These are phyloP conservation scores for Arothron firmamentum DNA, from an alignment of 2,113 vertebrate genomes.

Conservation along the genomic window DNA sequence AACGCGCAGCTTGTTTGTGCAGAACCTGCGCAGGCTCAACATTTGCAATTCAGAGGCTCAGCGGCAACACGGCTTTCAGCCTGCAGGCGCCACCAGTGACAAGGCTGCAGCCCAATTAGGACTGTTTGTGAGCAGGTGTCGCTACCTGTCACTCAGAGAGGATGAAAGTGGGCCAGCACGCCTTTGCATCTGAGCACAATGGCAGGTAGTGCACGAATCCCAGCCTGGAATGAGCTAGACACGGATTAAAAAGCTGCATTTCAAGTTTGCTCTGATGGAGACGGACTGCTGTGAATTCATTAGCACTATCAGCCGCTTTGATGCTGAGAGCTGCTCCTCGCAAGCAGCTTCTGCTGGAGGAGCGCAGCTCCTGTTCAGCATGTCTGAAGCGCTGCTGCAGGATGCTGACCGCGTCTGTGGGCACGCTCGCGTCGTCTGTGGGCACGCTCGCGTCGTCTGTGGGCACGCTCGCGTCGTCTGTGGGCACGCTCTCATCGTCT, in stretches of 20 bases:
- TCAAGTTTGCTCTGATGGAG: conserved; percentile 37
- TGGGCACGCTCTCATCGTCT: conserved; percentile 12
- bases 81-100: conserved; percentile 55
- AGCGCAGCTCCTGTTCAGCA: conserved; percentile 28
- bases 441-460: no score
- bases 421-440: conserved; percentile 5
- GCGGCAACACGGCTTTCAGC: conserved; percentile 37
- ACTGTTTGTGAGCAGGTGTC: conserved; percentile 46
- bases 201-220: conserved; percentile 23
- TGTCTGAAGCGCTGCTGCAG: conserved; percentile 24
- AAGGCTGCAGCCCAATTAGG: conserved; percentile 64
- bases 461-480: no score
- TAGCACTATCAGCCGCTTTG: conserved; percentile 48
- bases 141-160: conserved; percentile 34
- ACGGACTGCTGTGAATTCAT: conserved; percentile 40
- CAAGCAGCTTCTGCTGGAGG: conserved; percentile 17
- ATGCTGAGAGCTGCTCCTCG: conserved; percentile 48
- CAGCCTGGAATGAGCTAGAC: conserved; percentile 28
- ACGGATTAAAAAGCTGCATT: conserved; percentile 41
- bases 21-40: conserved; percentile 51
- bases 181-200: conserved; percentile 30
- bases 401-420: conserved; percentile 40
- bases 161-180: conserved; percentile 60
- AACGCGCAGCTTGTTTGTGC: conserved; percentile 60
- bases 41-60: conserved; percentile 35